Base-by-base conservation (phyloP, 2,113 vertebrate species). In the Gymnogyps californianus region DNA sequence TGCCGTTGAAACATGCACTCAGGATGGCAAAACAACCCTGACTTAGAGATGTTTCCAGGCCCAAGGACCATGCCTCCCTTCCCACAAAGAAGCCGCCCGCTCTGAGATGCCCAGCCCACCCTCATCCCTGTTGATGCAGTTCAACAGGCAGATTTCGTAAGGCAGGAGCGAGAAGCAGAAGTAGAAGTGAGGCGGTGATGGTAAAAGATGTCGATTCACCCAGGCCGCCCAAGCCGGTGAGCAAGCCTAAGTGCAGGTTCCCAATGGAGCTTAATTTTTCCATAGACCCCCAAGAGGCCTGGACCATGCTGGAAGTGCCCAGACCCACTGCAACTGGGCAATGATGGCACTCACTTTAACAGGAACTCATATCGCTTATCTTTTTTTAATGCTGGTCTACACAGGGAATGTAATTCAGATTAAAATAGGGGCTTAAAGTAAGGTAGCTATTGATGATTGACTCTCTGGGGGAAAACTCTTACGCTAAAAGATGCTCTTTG, bases 1-100 rank as follows among this genome's bases (percentile, higher is more conserved):
- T 96, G 95, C 95, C 95, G 94, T 97, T 95, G 95, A 95, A 93
- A 91, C 91, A 95, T 95, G 97, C 87, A 95, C 70, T 40, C 65
- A 65, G 85, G 90, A 92, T 81, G 88, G 85, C 87, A 96, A 97
- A 97, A 97, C 92, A 95, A 89, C 62, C 61, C 80, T 75, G 81
- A 58, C 89, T 87, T 83, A 89, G 85, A 97, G 89, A 88, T 58
- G 72, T 90, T 96, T 96, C 82, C 78, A 94, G 87, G 71, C 79
- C 32, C 75, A 92, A 95, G 75, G 84, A 97, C 90, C 89, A 25
- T 92, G 74, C 67, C 80, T 96, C 36, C 49, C 49, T 76, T 83
- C 72, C 59, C 34, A 93, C 62, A 92, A 83, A 93, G 87, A 61
- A 94, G 83, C 90, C 9, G 29, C 72, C 46, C 0, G 20, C 62